Percentiles rank a stretch among this genome's conserved stretches.
phyloP scores from a whole-genome alignment of 2,797 vertebrate species.

The Acipenser oxyrinchus region DNA sequence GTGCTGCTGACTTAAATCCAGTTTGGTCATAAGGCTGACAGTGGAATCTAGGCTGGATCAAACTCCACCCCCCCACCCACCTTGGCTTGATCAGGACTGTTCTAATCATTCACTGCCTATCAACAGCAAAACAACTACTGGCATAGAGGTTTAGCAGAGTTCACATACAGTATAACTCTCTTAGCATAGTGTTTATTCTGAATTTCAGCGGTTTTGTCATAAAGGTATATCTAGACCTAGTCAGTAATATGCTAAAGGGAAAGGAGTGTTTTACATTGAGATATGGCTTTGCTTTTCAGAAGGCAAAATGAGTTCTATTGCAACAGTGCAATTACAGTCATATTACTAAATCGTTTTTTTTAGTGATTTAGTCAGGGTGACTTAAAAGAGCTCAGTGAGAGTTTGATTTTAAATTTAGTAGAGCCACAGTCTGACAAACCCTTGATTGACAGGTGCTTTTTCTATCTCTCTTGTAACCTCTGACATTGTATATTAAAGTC shows the following conservation, averaged over 20 bases:
- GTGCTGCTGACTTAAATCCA: too few species aligned
- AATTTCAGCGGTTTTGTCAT: too few species aligned
- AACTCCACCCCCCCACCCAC: too few species aligned
- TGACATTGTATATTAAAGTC: conserved; percentile 69
- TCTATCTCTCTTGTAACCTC: conserved; percentile 68
- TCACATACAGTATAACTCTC: too few species aligned
- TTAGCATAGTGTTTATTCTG: too few species aligned
- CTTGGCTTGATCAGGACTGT: too few species aligned
- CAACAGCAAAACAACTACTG: too few species aligned
- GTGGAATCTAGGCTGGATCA: too few species aligned
- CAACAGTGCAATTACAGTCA: conserved; percentile 52
- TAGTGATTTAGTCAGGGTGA: conserved; percentile 58
- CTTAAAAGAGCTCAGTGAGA: conserved; percentile 54
- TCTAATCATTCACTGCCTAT: too few species aligned
- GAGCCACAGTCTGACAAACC: conserved; percentile 66
- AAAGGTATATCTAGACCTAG: too few species aligned
- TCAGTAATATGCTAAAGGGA: neutral
- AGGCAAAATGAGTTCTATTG: conserved; percentile 53
- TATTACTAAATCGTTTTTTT: conserved; percentile 50
- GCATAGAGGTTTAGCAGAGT: too few species aligned
- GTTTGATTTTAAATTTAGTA: conserved; percentile 64
- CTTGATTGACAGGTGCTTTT: conserved; percentile 70
- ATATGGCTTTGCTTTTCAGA: conserved; percentile 32
- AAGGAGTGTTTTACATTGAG: neutral
- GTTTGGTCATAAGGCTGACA: too few species aligned